Base-by-base conservation (phyloP, 2,888 invertebrate genomes). In the Apeira syringaria region DNA sequence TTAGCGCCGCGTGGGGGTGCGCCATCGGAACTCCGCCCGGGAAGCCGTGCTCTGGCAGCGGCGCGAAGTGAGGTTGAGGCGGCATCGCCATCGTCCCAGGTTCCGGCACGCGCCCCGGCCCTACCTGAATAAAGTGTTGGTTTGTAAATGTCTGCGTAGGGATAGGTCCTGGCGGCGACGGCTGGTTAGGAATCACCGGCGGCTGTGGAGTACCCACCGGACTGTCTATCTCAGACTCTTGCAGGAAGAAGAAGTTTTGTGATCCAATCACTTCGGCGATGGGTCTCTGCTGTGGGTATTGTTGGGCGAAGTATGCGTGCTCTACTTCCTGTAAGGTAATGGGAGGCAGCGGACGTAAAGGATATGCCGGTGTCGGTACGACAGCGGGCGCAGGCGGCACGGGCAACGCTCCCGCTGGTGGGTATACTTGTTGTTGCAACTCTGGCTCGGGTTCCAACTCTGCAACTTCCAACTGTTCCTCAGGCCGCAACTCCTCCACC, bases 161-260 rank as follows among this genome's bases (percentile, higher is more conserved):
- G 68, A 97, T 96, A 28, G 79, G 80, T 18, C 62, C 83, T 3
- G 79, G 74, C 3, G 78, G 74, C 13, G 83, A 80, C 24, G 84
- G 81, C 56, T 91, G 91, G 27, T 82, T 84, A 18, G 77, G 55
- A 5, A 81, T 67, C 6, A 68, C 74, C 5, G 78, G 89, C 59
- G 78, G 91, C 68, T 82, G 91, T 1, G 91, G 89, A 1, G 91
- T 85, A 11, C 88, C 84, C 15, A 94, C 93, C 0, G 95, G 94
- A 34, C 94, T 93, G 74, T 96, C 96, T 53, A 96, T 91, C 82
- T 97, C 97, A 11, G 97, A 97, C 68, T 98, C 97, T 89, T 98
- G 97, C 40, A 97, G 91, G 77, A 96, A 96, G 76, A 92, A 94
- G 80, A 95, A 95, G 73, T 94, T 95, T 43, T 94, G 94, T 4